phyloP scores from a whole-genome alignment of 2,797 vertebrate genomes.

The Xerus rutilus region DNA sequence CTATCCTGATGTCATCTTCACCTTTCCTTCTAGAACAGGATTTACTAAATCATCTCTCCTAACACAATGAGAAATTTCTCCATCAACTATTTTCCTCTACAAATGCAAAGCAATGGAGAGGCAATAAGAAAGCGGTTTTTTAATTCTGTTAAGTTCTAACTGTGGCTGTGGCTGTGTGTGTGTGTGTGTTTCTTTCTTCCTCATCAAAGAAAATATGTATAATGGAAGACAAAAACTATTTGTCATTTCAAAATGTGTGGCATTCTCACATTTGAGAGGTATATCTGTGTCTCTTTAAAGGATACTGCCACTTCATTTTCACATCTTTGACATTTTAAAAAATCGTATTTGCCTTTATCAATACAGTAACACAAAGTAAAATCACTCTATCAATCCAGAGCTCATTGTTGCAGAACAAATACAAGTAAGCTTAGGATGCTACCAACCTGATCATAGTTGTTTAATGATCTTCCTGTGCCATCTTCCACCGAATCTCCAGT shows the following conservation, averaged over 20 bases:
- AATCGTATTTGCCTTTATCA: not conserved
- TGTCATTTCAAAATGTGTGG: not conserved
- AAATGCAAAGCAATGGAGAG: not conserved
- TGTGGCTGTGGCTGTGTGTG: not conserved
- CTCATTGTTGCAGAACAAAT: not conserved
- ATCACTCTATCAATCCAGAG: not conserved
- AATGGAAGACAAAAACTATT: not conserved
- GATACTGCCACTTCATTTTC: not conserved
- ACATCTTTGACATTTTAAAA: not conserved
- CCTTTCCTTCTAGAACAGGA: not conserved
- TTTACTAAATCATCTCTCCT: not conserved
- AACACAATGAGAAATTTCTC: not conserved
- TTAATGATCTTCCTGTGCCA: slow-evolving; percentile 67
- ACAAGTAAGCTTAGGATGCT: not conserved
- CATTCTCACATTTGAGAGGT: not conserved
- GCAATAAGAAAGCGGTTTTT: not conserved
- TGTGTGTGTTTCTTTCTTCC: not conserved
- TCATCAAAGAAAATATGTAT: not conserved
- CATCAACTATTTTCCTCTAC: not conserved
- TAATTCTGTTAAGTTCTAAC: not conserved
- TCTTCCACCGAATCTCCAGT: not conserved
- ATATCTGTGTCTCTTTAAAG: not conserved
- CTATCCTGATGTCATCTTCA: not conserved
- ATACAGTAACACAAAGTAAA: not conserved
- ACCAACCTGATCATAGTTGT: slow-evolving; percentile 87